Base-by-base conservation (phyloP, 1,140 invertebrate genomes). In the Cydia fagiglandana region DNA sequence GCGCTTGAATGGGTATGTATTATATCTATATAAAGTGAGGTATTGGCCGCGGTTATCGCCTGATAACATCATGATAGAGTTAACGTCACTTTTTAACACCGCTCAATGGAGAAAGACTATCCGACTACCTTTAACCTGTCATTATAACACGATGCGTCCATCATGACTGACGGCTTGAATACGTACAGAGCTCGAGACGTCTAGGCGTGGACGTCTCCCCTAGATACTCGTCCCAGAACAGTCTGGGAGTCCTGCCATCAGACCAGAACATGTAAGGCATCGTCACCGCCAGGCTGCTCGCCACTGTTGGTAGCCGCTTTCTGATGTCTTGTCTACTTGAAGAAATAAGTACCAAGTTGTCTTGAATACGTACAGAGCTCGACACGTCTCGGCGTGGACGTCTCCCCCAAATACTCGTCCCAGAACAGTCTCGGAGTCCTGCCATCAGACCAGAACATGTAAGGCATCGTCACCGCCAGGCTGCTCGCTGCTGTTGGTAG, bases 241-340 rank as follows among this genome's bases (percentile, higher is more conserved):
- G 81, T 1, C 87, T 85, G 4, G 86, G 80, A 0, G 94, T 93
- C 45, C 91, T 87, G 70, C 88, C 77, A 75, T 93, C 94, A 2
- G 94, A 93, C 95, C 95, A 96, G 79, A 96, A 96, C 7, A 96
- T 77, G 79, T 94, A 93, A n/a, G n/a, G n/a, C 93, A 85, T 93
- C 0, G 95, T 88, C 5, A 95, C 80, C 0, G 94, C 91, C 17
- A 96, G 56, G 34, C 93, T 93, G 0, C 93, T 90, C 0, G 95
- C 93, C 0, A 92, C 86, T 0, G 91, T 89, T 6, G 81, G 76
- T 10, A 93, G 76, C 12, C 86, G 81, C 2, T 90, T 86, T 77
- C 93, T 94, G 2, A 81, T 82, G 61, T 93, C 90, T 77, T 89
- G 79, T 7, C 90, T 80, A 45, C 88, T 83, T 88, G 68, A 45